Evolutionary conservation across 2,797 vertebrate genomes (phyloP).

Genomic region (Rhodeus uyekii): DNA sequence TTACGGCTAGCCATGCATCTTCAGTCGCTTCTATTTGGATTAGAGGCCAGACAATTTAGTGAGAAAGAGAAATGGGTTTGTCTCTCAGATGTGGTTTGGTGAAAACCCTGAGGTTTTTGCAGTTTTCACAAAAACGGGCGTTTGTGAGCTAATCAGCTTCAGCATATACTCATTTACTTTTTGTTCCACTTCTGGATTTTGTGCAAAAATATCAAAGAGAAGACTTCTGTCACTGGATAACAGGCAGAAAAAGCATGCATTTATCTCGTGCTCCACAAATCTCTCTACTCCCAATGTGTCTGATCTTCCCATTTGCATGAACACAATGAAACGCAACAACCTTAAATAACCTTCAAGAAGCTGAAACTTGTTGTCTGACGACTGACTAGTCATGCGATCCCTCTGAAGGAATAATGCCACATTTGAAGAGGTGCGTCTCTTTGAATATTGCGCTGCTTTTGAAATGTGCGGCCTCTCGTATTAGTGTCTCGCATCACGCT

Average conservation of each 20-base stretch:
- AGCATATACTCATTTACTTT: not conserved
- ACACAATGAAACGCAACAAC: conserved; percentile 22
- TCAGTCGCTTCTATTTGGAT: conserved; percentile 52
- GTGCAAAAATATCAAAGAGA: conserved; percentile 28
- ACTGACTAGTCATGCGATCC: not conserved
- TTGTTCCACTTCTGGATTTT: not conserved
- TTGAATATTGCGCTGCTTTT: not conserved
- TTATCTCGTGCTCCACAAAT: conserved; percentile 21
- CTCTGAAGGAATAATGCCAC: not conserved
- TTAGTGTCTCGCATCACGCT: not conserved
- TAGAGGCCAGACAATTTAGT: conserved; percentile 50
- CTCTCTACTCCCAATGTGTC: conserved; percentile 17
- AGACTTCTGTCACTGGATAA: conserved; percentile 14
- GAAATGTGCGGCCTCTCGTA: not conserved
- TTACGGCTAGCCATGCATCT: conserved; percentile 20
- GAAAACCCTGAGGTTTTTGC: conserved; percentile 44
- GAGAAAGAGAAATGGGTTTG: conserved; percentile 28
- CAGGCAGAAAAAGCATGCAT: conserved; percentile 35
- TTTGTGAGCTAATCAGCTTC: not conserved
- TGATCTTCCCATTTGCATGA: conserved; percentile 20
- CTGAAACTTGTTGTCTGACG: conserved; percentile 31
- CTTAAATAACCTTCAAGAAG: conserved; percentile 42
- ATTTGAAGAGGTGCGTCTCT: conserved; percentile 7
- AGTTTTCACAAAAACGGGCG: not conserved
- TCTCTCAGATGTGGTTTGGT: conserved; percentile 33